A percentile compares a stretch with the other conserved stretches of the same genome.
phyloP scores from a whole-genome alignment of 2,113 vertebrate species.

The Motacilla tschutschensis region DNA sequence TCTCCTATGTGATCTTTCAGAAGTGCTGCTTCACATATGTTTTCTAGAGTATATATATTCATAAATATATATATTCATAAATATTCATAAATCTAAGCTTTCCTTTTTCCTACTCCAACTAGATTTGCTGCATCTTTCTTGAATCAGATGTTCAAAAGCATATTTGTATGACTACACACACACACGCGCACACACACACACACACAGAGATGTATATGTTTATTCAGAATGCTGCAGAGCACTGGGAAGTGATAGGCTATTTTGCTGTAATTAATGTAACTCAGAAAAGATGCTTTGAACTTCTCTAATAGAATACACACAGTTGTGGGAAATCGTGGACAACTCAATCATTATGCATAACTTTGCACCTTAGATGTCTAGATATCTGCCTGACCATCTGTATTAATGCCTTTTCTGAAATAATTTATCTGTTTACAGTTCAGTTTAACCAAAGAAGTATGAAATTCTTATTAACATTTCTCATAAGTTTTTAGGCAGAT shows the following conservation, averaged over 20 bases:
- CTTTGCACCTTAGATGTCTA: background rate
- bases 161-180: background rate
- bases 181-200: too few relatives aligned
- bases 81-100: background rate
- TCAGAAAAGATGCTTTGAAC: background rate
- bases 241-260: background rate
- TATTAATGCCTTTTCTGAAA: background rate
- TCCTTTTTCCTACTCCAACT: background rate
- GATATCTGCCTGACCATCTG: background rate
- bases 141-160: background rate
- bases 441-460: background rate
- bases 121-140: background rate
- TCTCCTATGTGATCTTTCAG: background rate
- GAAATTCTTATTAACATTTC: background rate
- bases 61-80: background rate
- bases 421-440: background rate
- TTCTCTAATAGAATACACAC: background rate
- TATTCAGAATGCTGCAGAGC: background rate
- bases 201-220: background rate
- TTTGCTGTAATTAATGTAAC: background rate
- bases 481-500: background rate
- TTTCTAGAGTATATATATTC: background rate
- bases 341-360: background rate
- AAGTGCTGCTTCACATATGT: background rate
- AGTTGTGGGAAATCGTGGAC: background rate